phyloP scores from a whole-genome alignment of 2,888 invertebrate genomes.

The Piscicola geometra region DNA sequence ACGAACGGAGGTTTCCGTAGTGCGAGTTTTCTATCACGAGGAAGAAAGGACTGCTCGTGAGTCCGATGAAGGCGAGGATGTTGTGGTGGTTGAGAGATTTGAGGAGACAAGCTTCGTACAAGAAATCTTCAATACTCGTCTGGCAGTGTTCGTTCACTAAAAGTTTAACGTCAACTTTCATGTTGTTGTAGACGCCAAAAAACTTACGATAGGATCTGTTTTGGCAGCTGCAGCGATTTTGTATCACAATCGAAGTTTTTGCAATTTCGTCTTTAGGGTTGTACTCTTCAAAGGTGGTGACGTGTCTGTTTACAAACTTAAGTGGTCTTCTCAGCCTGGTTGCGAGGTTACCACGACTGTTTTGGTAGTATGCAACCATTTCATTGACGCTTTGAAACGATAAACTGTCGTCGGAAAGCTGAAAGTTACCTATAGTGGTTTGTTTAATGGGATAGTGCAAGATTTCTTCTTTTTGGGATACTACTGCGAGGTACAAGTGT shows the following conservation, averaged over 20 bases:
- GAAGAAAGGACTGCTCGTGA: slow-evolving; percentile 42
- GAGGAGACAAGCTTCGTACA: slow-evolving; percentile 41
- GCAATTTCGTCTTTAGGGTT: not conserved
- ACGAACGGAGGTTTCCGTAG: slow-evolving; percentile 41
- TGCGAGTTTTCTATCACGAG: slow-evolving; percentile 41
- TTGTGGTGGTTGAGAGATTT: slow-evolving; percentile 42
- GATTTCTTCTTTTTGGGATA: not conserved
- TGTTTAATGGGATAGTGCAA: slow-evolving; percentile 17
- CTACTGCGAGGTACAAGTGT: not conserved
- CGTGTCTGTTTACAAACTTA: not conserved
- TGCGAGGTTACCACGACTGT: not conserved
- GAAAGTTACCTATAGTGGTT: not conserved
- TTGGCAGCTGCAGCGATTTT: not conserved
- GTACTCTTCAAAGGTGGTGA: not conserved
- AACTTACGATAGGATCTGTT: not conserved
- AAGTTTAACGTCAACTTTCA: not conserved
- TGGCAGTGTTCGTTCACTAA: not conserved
- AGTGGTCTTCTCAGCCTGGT: not conserved
- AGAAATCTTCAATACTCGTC: slow-evolving; percentile 40
- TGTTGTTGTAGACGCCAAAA: not conserved
- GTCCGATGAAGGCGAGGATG: slow-evolving; percentile 41
- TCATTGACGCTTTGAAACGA: not conserved
- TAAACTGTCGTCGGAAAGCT: not conserved
- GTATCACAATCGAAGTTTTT: not conserved
- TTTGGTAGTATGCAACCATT: slow-evolving; percentile 2